Evolutionary conservation across 2,888 invertebrate species (phyloP), one percentile per base, ranked within the genome.

Genomic region (Ennomos quercinarius): DNA sequence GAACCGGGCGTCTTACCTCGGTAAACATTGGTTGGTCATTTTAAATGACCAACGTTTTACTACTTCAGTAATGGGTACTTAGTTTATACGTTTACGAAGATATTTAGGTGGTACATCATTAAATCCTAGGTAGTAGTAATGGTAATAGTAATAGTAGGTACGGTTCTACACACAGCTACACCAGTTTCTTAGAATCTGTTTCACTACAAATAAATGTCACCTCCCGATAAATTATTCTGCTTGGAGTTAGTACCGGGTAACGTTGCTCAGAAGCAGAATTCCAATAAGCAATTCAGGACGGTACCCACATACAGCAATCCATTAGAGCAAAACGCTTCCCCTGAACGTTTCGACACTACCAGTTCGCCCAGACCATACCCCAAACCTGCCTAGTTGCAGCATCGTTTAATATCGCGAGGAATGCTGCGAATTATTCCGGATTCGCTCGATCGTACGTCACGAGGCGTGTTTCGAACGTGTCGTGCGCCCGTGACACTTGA

Each of bases 391-490:
- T 27, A 4, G 27, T 27, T 3, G 27, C 27, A 6, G 40, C 55
- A 53, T 41, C 55, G 61, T 61, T 64, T 53, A 61, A 63, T 68
- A 66, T 68, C 46, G 51, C 48, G 57, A 40, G 61, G 59, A 63
- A 61, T 61, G 58, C 56, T 58, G 48, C 56, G 45, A 63, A 61
- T 56, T 46, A 60, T 46, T 63, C 43, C 51, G 39, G 42, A 51
- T 41, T 47, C 42, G 37, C 43, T 40, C 10, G 40, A 41, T 47
- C 55, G 51, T 13, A 41, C 12, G 55, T 47, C 47, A 51, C 36
- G 44, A 12, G 43, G 55, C 51, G 43, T 61, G 60, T 55, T 43
- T 39, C 42, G 38, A 57, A 54, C 57, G 44, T 54, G 53, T 57
- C 50, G 45, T 46, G 54, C 27, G 53, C 44, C 49, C 35, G 61